Base-by-base conservation (phyloP, 2,797 vertebrate genomes). In the Chromobotia macracanthus region DNA sequence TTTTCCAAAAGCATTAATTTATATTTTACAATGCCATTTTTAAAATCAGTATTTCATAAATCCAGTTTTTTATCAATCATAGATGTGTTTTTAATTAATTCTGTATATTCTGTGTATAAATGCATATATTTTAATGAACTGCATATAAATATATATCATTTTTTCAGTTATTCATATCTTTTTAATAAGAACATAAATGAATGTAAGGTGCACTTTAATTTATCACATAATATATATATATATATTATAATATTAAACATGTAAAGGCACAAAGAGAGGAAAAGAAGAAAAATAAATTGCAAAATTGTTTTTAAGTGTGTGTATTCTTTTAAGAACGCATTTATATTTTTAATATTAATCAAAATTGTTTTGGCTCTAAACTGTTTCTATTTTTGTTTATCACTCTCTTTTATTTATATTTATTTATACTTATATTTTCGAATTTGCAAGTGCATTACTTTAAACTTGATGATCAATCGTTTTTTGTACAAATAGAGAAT, bases 401-500 rank as follows among this genome's bases (percentile, higher is more conserved):
- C 18, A 16, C 0, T 3, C 28, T 68, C 12, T 21, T 11, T 72
- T 28, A 31, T 18, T 10, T 44, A 25, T 55, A 9, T 38, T 53
- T 67, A 31, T 18, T 10, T 44, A 25, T 55, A 9, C 35, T 53
- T 67, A 31, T 63, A 5, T 46, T 25, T 72, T 72, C 58, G 0
- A 31, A 31, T 66, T 76, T 67, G 21, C 55, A 21, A 15, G 3
- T 76, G 35, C 35, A 15, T 77, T 44, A 66, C n/a, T 11, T 31
- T 76, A 46, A 75, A 41, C 63, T 16, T 6, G 31, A 65, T 48
- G 55, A 56, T 35, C 53, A 68, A 48, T 0, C 9, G 13, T 41
- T 77, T 35, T 55, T 68, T 74, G 72, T 44, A 12, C 72, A 80
- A 67, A 75, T 41, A 64, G 68, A 70, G 7, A 2, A 70, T 70